Evolutionary conservation across 2,113 vertebrate species (phyloP).

Genomic region (Acanthisitta chloris): DNA sequence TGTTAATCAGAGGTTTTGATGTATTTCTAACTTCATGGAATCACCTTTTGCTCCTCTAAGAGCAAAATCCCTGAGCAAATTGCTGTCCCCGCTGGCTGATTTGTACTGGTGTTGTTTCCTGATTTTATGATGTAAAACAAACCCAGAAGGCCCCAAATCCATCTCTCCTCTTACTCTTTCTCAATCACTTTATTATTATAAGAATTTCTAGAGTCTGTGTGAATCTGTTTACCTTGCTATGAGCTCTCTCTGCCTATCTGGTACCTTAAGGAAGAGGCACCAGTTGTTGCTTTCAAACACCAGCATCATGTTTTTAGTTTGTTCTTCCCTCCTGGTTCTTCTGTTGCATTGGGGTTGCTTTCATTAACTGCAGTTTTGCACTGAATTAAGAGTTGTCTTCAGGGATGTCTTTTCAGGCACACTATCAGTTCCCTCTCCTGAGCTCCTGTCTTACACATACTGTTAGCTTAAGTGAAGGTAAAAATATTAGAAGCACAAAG

Average conservation of each 20-base stretch:
- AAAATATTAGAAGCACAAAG: neutral
- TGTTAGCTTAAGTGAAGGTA: neutral
- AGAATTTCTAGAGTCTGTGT: neutral
- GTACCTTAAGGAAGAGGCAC: neutral
- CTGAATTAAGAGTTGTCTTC: neutral
- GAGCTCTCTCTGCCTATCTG: neutral
- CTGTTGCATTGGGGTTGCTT: neutral
- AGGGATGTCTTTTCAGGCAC: neutral
- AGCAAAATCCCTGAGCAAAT: neutral
- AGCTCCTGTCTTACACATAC: neutral
- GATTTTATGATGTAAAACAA: neutral
- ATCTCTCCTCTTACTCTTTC: neutral
- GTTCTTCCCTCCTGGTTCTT: neutral
- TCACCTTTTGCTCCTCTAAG: neutral
- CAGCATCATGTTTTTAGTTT: rapidly evolving
- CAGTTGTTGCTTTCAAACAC: neutral
- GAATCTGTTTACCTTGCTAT: neutral
- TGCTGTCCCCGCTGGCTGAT: neutral
- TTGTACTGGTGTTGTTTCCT: rapidly evolving
- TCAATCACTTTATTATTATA: neutral
- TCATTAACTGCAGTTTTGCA: neutral
- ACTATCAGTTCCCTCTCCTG: neutral
- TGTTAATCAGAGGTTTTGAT: neutral
- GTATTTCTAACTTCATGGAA: neutral
- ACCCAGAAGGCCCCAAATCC: neutral